Conservation (phyloP, 1,140 invertebrate genomes). For the Habropoda laboriosa region DNA sequence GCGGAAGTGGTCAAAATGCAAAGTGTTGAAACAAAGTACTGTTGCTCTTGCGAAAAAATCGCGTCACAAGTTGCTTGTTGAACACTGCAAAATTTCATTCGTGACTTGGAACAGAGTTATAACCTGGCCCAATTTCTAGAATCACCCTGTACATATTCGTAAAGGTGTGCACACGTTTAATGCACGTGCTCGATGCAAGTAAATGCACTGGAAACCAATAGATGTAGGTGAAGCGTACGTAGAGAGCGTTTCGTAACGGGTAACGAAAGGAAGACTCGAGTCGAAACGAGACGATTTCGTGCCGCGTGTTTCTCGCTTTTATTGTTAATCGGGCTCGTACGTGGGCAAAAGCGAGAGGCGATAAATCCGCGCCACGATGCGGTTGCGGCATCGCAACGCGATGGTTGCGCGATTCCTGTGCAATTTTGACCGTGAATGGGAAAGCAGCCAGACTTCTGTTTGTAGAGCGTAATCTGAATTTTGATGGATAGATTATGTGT, state of each 20-base stretch:
- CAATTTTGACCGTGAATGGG: slow-evolving; percentile 18
- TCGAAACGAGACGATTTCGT: slow-evolving; percentile 27
- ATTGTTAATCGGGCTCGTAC: background rate
- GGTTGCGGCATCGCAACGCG: slow-evolving; percentile 12
- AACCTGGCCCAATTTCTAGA: no score
- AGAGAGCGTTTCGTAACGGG: slow-evolving; percentile 29
- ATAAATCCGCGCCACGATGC: background rate
- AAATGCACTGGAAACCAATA: slow-evolving; percentile 19
- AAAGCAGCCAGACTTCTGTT: background rate
- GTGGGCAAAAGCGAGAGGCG: slow-evolving; percentile 11
- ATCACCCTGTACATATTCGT: background rate
- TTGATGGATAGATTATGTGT: no score
- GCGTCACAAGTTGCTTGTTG: no score
- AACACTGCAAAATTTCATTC: no score
- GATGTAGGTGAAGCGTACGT: slow-evolving; percentile 29
- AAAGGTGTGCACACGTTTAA: background rate
- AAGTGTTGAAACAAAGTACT: no score
- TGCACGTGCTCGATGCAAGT: background rate
- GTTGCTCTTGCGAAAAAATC: no score
- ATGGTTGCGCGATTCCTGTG: background rate
- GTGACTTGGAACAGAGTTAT: no score
- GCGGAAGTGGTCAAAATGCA: no score
- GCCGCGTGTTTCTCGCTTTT: slow-evolving; percentile 10
- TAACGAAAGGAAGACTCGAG: slow-evolving; percentile 41
- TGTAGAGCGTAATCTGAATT: background rate